A percentile compares a stretch with the other conserved stretches of the same genome.
Evolutionary conservation across 2,797 vertebrate genomes (phyloP).

Genomic region (Arnoldichthys spilopterus): DNA sequence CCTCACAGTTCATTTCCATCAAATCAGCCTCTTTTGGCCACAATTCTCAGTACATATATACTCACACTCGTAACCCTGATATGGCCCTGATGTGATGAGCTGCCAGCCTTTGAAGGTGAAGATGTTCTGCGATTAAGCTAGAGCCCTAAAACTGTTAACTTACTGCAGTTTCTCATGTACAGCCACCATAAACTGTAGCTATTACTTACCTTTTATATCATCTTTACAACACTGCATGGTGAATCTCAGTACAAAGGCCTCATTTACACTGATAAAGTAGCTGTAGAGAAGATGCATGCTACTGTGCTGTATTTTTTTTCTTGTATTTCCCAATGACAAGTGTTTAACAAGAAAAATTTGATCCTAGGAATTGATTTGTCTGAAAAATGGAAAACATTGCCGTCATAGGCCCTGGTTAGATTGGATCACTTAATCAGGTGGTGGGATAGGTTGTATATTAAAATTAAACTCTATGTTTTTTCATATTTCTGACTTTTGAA

Average conservation of each 20-base stretch:
- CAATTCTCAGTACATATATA: constrained; percentile 5
- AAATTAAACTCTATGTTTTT: too few species aligned
- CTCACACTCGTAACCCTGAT: constrained; percentile 11
- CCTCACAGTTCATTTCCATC: not conserved
- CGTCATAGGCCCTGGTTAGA: too few species aligned
- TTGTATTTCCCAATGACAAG: too few species aligned
- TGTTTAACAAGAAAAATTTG: too few species aligned
- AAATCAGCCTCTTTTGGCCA: not conserved
- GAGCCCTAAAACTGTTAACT: constrained; percentile 10
- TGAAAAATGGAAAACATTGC: too few species aligned
- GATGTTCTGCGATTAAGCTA: not conserved
- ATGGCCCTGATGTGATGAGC: constrained; percentile 3
- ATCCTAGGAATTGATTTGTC: too few species aligned
- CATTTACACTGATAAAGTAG: not conserved
- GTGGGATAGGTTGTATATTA: too few species aligned
- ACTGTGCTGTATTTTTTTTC: too few species aligned
- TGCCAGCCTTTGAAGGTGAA: constrained; percentile 4
- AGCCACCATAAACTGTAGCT: constrained; percentile 4
- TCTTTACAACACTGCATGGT: not conserved
- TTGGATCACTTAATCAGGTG: too few species aligned
- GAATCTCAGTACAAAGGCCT: constrained; percentile 34
- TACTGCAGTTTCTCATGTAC: not conserved
- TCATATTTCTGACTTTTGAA: too few species aligned
- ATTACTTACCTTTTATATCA: constrained; percentile 14
- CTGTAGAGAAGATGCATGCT: not conserved